A percentile compares a stretch with the other conserved stretches of the same genome.
phyloP scores from a whole-genome alignment of 2,888 invertebrate genomes.

The Ornithoptera priamus region DNA sequence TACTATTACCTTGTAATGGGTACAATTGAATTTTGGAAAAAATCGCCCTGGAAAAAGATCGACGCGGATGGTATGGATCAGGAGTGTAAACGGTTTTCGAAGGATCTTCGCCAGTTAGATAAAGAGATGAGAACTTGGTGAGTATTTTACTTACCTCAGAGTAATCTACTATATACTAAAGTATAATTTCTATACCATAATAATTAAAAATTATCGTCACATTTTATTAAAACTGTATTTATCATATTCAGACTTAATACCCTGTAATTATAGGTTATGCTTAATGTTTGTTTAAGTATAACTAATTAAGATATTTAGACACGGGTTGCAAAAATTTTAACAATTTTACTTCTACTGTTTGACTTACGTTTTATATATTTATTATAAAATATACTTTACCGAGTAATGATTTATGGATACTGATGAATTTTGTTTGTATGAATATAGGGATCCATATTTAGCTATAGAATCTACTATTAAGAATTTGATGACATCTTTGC shows the following conservation, averaged over 20 bases:
- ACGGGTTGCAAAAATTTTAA: no score
- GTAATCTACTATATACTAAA: neutral
- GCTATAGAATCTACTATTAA: conserved; percentile 90
- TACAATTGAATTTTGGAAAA: conserved; percentile 95
- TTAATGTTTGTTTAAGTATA: no score
- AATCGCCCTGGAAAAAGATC: conserved; percentile 95
- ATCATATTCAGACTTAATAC: neutral
- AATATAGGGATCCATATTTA: conserved; percentile 86
- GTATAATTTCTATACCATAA: neutral
- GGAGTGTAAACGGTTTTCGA: conserved; percentile 95
- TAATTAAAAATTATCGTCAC: no score
- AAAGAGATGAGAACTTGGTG: conserved; percentile 89
- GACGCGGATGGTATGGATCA: conserved; percentile 97
- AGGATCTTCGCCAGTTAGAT: conserved; percentile 88
- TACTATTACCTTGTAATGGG: conserved; percentile 89
- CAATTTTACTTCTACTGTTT: no score
- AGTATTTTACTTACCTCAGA: conserved; percentile 32
- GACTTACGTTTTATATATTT: no score
- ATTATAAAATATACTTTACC: no score
- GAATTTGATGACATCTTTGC: conserved; percentile 95
- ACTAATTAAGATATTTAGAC: no score
- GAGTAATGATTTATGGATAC: no score
- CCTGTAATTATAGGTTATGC: no score
- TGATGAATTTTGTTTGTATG: neutral
- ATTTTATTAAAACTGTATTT: neutral